Conservation (phyloP, 2,888 invertebrate species). For the Meganola albula region DNA sequence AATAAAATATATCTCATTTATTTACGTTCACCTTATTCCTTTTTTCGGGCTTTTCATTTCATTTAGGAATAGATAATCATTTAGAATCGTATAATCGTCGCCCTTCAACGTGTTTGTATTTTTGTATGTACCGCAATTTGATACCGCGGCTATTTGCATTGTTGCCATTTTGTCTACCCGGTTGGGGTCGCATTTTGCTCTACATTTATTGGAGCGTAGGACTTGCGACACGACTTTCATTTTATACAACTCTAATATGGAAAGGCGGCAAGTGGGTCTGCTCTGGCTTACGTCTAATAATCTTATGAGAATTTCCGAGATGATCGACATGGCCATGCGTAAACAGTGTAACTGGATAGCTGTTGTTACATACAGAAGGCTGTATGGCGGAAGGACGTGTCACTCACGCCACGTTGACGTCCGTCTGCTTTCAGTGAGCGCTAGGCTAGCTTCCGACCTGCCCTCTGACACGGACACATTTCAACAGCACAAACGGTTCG, state of each 20-base stretch:
- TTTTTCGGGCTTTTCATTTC: conserved; percentile 46
- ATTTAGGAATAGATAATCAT: conserved; percentile 70
- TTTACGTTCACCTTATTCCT: conserved; percentile 49
- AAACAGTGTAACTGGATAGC: conserved; percentile 46
- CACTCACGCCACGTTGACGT: conserved; percentile 60
- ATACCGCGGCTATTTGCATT: conserved; percentile 72
- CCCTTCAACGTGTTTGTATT: conserved; percentile 74
- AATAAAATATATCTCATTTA: conserved; percentile 67
- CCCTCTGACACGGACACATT: conserved; percentile 53
- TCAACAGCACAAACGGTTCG: conserved; percentile 36
- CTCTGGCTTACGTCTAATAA: background rate
- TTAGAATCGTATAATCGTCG: conserved; percentile 61
- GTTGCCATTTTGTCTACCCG: conserved; percentile 73
- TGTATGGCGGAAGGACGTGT: conserved; percentile 68
- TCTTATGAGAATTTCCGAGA: conserved; percentile 22
- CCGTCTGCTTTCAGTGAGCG: conserved; percentile 63
- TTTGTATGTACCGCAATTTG: conserved; percentile 72
- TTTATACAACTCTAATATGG: conserved; percentile 56
- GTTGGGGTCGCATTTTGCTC: conserved; percentile 72
- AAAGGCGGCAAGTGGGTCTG: conserved; percentile 27
- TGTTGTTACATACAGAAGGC: conserved; percentile 43
- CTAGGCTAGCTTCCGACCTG: conserved; percentile 62
- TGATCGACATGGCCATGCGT: conserved; percentile 29
- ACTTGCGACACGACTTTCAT: conserved; percentile 69
- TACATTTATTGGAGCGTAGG: conserved; percentile 72